Evolutionary conservation across 2,797 vertebrate species (phyloP).

Genomic region (Poeciliopsis presidionis): DNA sequence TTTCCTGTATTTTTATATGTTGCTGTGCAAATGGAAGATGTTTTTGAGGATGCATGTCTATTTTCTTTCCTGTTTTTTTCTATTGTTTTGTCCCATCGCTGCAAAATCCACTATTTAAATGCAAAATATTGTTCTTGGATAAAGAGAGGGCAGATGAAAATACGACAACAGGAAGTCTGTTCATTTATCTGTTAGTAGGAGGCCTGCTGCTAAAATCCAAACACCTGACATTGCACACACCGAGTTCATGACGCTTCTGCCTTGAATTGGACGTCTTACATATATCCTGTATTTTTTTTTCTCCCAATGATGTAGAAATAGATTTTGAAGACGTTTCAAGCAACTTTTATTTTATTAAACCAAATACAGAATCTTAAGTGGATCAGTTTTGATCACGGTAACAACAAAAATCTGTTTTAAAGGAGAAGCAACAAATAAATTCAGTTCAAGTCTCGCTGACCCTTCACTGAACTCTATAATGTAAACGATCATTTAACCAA

Average conservation of each 20-base stretch:
- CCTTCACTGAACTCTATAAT: slow-evolving; percentile 13
- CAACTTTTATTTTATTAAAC: slow-evolving; percentile 1
- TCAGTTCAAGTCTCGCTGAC: background rate
- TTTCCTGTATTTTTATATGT: slow-evolving; percentile 63
- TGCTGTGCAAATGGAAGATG: slow-evolving; percentile 64
- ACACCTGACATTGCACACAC: background rate
- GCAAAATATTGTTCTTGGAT: slow-evolving; percentile 80
- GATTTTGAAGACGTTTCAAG: background rate
- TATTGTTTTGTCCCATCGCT: slow-evolving; percentile 65
- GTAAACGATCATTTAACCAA: slow-evolving; percentile 16
- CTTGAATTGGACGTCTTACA: background rate
- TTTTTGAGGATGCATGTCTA: slow-evolving; percentile 80
- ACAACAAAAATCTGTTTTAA: background rate
- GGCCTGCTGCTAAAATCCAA: slow-evolving; percentile 22
- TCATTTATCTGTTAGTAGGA: slow-evolving; percentile 34
- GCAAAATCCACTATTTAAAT: slow-evolving; percentile 76
- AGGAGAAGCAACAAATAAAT: slow-evolving; percentile 1
- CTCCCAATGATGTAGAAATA: background rate
- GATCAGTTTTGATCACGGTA: background rate
- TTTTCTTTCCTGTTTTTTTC: slow-evolving; percentile 78
- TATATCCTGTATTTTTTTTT: too few species aligned
- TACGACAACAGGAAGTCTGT: slow-evolving; percentile 71
- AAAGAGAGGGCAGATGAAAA: slow-evolving; percentile 73
- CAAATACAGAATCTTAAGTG: background rate
- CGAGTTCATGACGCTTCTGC: background rate